Conservation (phyloP, 2,888 invertebrate genomes). For the Drosophila nr. perissopoda region DNA sequence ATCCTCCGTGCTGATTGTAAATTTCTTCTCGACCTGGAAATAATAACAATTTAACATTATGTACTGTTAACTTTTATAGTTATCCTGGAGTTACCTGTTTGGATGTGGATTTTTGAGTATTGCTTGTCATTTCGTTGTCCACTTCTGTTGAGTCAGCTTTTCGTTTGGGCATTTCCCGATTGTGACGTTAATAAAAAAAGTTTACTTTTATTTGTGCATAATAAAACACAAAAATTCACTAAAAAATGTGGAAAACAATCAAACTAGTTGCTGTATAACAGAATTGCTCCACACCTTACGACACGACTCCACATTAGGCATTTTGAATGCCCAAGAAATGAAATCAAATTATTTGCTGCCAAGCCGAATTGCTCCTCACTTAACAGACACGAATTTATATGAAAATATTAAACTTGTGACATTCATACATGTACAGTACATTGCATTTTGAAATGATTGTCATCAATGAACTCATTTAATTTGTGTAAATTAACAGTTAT, state of each 20-base stretch:
- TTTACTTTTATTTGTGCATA: constrained; percentile 5
- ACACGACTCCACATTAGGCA: neutral
- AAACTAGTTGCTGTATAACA: neutral
- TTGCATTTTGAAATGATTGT: neutral
- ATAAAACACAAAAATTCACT: neutral
- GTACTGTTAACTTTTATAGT: neutral
- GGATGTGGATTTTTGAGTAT: constrained; percentile 27
- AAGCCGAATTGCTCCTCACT: neutral
- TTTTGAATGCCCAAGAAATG: neutral
- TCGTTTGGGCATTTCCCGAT: constrained; percentile 60
- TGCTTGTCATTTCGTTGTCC: constrained; percentile 42
- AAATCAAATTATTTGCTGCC: neutral
- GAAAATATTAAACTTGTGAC: neutral
- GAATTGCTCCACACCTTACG: neutral
- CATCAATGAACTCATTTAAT: neutral
- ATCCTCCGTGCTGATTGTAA: constrained; percentile 41
- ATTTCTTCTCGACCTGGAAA: constrained; percentile 4
- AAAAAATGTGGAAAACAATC: neutral
- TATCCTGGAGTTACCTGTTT: constrained; percentile 21
- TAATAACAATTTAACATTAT: neutral
- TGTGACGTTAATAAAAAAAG: neutral
- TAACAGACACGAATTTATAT: neutral
- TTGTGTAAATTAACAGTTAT: neutral
- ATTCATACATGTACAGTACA: neutral
- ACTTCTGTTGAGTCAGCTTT: constrained; percentile 40